phyloP scores from a whole-genome alignment of 1,140 invertebrate genomes.

The Polypedilum pembai region DNA sequence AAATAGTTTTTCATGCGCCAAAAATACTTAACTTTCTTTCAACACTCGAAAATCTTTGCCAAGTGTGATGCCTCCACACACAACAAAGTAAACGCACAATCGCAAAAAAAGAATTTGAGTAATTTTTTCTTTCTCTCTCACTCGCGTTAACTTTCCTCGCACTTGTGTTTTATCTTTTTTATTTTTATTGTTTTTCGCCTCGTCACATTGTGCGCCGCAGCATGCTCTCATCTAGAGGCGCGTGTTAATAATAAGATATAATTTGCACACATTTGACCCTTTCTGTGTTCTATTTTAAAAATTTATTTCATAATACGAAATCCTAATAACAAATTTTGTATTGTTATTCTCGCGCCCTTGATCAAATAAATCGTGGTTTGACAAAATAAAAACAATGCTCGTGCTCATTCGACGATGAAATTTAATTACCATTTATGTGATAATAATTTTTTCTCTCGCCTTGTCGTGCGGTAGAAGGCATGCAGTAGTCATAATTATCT shows the following conservation, averaged over 20 bases:
- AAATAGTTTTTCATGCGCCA: not conserved
- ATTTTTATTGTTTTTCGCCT: slow-evolving; percentile 2
- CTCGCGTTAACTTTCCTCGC: not conserved
- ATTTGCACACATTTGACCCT: too few species aligned
- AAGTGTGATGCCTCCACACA: not conserved
- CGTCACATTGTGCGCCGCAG: not conserved
- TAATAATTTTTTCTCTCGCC: not conserved
- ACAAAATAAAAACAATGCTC: slow-evolving; percentile 9
- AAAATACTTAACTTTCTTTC: too few species aligned
- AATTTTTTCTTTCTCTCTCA: slow-evolving; percentile 6
- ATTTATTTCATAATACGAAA: too few species aligned
- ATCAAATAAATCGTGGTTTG: slow-evolving; percentile 21
- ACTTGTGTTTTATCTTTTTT: not conserved
- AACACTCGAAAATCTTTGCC: too few species aligned
- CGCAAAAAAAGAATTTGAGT: slow-evolving; percentile 14
- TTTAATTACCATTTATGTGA: slow-evolving; percentile 16
- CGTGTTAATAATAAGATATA: slow-evolving; percentile 18
- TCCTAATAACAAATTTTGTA: too few species aligned
- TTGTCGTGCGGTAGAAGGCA: not conserved
- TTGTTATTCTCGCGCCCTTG: not conserved
- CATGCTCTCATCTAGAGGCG: not conserved
- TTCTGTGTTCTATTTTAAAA: too few species aligned
- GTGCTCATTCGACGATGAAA: slow-evolving; percentile 21
- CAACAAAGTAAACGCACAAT: not conserved
- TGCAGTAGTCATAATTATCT: slow-evolving; percentile 18